Conservation (phyloP, 2,797 vertebrate genomes). For the Diplodus puntazzo region DNA sequence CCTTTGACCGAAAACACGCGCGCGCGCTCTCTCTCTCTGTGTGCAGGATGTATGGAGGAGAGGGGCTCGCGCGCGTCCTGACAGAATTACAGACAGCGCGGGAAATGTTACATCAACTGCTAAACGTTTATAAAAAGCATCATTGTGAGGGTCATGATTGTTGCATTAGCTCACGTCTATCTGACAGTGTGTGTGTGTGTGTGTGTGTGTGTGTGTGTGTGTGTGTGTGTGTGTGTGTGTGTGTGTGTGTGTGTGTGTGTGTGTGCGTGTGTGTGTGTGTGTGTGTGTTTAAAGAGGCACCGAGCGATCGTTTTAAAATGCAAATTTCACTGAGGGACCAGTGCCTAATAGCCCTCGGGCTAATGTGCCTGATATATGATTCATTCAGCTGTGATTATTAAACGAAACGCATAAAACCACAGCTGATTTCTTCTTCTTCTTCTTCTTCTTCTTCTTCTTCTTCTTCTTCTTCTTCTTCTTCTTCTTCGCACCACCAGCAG, state of each 20-base stretch:
- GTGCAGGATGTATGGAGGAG: neutral
- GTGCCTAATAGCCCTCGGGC: constrained; percentile 82
- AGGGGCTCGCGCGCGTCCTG: constrained; percentile 7
- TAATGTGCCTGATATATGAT: constrained; percentile 81
- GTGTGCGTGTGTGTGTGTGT: neutral
- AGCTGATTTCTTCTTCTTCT: constrained; percentile 27
- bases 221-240: neutral
- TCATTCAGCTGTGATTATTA: constrained; percentile 85
- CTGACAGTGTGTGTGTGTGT: constrained; percentile 39
- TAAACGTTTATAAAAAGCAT: constrained; percentile 38
- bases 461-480: too few species aligned
- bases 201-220: too few species aligned
- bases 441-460: too few species aligned
- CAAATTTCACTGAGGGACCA: constrained; percentile 79
- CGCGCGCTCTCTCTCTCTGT: neutral
- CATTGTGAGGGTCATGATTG: constrained; percentile 62
- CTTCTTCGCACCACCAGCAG: constrained; percentile 21
- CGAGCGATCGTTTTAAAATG: constrained; percentile 81
- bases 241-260: too few species aligned
- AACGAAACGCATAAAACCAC: constrained; percentile 66
- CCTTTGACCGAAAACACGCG: neutral
- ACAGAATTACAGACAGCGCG: constrained; percentile 48
- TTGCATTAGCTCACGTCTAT: constrained; percentile 63
- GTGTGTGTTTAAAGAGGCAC: constrained; percentile 54
- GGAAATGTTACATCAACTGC: constrained; percentile 60